Conservation (phyloP, 2,113 vertebrate genomes). For the Sander vitreus region DNA sequence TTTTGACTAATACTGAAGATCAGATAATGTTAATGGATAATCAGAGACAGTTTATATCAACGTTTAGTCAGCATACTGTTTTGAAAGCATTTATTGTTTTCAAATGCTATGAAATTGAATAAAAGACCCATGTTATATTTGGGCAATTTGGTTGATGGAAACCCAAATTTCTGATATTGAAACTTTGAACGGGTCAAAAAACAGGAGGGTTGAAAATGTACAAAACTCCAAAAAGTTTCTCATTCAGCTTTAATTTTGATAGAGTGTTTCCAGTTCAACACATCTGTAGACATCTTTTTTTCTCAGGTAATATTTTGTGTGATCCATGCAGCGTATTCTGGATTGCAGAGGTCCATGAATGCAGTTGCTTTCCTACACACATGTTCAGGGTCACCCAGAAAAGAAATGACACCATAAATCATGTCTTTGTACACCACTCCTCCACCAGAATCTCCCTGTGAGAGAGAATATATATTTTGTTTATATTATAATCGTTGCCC, state of each 20-base stretch:
- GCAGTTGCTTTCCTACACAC: neutral
- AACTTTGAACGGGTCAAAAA: no score
- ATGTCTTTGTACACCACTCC: neutral
- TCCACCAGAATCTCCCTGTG: constrained; percentile 45
- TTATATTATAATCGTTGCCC: neutral
- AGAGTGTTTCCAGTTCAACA: neutral
- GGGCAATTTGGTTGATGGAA: no score
- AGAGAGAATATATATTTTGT: neutral
- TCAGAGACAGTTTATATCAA: no score
- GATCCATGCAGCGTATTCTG: neutral
- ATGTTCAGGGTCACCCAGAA: neutral
- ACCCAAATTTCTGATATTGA: no score
- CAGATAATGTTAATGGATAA: no score
- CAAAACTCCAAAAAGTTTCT: neutral
- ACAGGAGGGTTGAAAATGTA: no score
- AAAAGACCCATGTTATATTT: no score
- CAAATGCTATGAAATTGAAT: no score
- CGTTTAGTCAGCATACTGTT: no score
- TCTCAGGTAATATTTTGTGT: fast-evolving
- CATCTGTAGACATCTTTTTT: neutral
- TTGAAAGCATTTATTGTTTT: no score
- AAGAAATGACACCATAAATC: constrained; percentile 17
- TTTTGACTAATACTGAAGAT: no score
- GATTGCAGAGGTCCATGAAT: constrained; percentile 24
- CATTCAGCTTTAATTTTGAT: neutral